These are phyloP conservation scores for Trichomycterus rosablanca DNA, from an alignment of 2,113 vertebrate species.

Conservation along the genomic window DNA sequence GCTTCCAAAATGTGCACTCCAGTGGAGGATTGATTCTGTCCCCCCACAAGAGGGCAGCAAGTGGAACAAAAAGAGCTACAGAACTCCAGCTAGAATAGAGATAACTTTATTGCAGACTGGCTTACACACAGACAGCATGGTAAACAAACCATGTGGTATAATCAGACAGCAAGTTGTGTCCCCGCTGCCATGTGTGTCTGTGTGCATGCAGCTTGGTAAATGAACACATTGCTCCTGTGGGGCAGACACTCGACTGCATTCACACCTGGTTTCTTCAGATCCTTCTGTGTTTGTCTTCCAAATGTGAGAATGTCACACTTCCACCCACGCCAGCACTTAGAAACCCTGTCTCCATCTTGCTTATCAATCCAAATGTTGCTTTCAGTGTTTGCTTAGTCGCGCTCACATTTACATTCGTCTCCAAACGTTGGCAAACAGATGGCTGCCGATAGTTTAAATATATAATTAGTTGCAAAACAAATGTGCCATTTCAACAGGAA, in stretches of 20 bases:
- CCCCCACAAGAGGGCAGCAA: constrained; percentile 62
- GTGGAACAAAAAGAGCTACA: constrained; percentile 56
- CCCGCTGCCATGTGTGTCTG: constrained; percentile 33
- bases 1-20: too few species aligned
- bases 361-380: constrained; percentile 19
- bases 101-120: constrained; percentile 63
- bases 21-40: too few species aligned
- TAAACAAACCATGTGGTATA: constrained; percentile 31
- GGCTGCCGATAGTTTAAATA: constrained; percentile 28
- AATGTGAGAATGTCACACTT: constrained; percentile 35
- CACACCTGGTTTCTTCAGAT: constrained; percentile 28
- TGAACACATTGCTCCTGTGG: constrained; percentile 26
- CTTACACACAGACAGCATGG: constrained; percentile 43
- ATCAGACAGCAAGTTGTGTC: constrained; percentile 28
- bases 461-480: constrained; percentile 18
- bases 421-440: constrained; percentile 21
- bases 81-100: constrained; percentile 59
- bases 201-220: constrained; percentile 1
- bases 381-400: neutral
- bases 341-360: constrained; percentile 10
- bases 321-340: constrained; percentile 7
- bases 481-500: neutral
- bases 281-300: constrained; percentile 33
- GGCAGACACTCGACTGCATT: constrained; percentile 28
- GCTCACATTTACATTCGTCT: constrained; percentile 14